Conservation (phyloP, 2,888 invertebrate genomes). For the Drosophila nr. fundita region DNA sequence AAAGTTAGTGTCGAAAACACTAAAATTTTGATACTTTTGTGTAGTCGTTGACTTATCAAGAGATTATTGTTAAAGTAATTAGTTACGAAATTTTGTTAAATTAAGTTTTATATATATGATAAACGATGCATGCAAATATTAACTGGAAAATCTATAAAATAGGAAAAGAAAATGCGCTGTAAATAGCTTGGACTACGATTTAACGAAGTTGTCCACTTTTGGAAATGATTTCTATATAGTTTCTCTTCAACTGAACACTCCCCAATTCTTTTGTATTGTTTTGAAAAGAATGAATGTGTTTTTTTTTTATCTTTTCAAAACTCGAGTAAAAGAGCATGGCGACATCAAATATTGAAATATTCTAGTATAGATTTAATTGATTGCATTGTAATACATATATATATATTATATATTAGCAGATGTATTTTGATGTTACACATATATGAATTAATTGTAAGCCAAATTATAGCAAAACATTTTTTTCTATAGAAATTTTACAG, state of each 20-base stretch:
- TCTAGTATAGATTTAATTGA: conserved; percentile 25
- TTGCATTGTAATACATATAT: conserved; percentile 24
- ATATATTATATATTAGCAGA: conserved; percentile 40
- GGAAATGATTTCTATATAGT: neutral
- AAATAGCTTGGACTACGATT: conserved; percentile 36
- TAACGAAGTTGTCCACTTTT: neutral
- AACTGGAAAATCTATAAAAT: conserved; percentile 16
- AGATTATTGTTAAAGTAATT: conserved; percentile 40
- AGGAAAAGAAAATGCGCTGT: conserved; percentile 35
- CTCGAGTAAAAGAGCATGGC: conserved; percentile 36
- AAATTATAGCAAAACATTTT: conserved; percentile 69
- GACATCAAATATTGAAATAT: conserved; percentile 13
- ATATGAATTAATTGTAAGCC: conserved; percentile 76
- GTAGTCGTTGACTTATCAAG: conserved; percentile 46
- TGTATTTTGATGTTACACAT: conserved; percentile 74
- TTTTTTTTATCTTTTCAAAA: conserved; percentile 33
- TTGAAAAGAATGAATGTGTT: neutral
- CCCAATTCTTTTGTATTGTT: neutral
- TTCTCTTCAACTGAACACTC: conserved; percentile 6
- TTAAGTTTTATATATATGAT: conserved; percentile 54
- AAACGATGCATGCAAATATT: conserved; percentile 21
- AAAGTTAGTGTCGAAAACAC: conserved; percentile 36
- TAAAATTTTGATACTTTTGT: conserved; percentile 46
- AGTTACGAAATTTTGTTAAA: conserved; percentile 55
- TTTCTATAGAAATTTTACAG: conserved; percentile 68